phyloP scores from a whole-genome alignment of 2,888 invertebrate genomes.

The Mycalesis mineus region DNA sequence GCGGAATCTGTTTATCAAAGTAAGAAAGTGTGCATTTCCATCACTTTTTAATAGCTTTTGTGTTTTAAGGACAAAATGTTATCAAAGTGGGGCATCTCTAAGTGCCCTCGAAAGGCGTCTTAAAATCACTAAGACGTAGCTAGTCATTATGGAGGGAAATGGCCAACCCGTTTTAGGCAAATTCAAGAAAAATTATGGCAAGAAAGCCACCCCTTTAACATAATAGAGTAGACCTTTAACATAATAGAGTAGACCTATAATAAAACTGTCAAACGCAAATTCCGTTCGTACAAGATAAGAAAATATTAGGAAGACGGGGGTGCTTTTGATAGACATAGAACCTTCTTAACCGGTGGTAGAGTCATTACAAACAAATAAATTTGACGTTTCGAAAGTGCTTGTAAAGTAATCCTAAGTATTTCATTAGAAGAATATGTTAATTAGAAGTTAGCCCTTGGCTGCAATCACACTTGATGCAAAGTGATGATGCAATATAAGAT shows the following conservation, averaged over 20 bases:
- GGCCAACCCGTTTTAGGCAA: conserved; percentile 37
- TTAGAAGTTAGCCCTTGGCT: too few species aligned
- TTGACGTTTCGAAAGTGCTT: too few species aligned
- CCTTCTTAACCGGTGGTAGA: too few species aligned
- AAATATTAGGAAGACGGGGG: background rate
- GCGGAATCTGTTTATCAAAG: background rate
- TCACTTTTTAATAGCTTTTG: conserved; percentile 2
- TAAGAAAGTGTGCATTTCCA: background rate
- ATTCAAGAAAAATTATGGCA: background rate
- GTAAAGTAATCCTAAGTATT: too few species aligned
- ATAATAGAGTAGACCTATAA: background rate
- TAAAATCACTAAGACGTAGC: conserved; percentile 55
- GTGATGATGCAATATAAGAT: too few species aligned
- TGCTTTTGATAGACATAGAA: too few species aligned
- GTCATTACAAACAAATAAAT: too few species aligned
- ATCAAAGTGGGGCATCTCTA: conserved; percentile 35
- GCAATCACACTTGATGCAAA: too few species aligned
- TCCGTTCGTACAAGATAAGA: background rate
- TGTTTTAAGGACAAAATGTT: conserved; percentile 9
- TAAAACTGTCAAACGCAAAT: background rate
- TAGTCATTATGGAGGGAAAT: conserved; percentile 48
- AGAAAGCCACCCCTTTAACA: background rate
- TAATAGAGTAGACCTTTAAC: background rate
- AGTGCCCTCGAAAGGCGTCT: conserved; percentile 57
- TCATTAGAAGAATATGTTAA: too few species aligned